Evolutionary conservation across 2,888 invertebrate genomes (phyloP).

Genomic region (Amiota mariae): DNA sequence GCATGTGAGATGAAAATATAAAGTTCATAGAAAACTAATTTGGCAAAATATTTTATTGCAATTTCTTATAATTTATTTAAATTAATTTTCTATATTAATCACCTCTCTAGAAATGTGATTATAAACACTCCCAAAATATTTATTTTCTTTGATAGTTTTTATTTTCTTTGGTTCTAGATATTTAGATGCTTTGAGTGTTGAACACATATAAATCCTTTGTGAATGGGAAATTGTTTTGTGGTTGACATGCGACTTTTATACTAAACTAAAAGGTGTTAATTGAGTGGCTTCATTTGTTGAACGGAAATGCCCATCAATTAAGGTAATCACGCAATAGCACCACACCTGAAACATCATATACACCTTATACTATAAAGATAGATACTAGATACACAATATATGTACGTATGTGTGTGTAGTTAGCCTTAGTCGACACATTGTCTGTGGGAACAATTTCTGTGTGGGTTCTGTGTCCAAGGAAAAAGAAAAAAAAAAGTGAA

Average conservation of each 20-base stretch:
- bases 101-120: too few species aligned
- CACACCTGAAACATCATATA: constrained; percentile 44
- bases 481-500: not conserved
- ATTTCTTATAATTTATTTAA: too few species aligned
- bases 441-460: not conserved
- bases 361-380: not conserved
- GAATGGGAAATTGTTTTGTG: constrained; percentile 22
- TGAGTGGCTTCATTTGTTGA: constrained; percentile 67
- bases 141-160: too few species aligned
- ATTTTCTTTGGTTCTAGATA: too few species aligned
- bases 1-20: too few species aligned
- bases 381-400: not conserved
- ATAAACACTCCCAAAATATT: too few species aligned
- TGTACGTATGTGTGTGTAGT: not conserved
- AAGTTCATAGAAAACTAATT: too few species aligned
- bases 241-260: constrained; percentile 58
- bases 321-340: constrained; percentile 67
- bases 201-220: constrained; percentile 25
- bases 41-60: too few species aligned
- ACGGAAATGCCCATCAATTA: constrained; percentile 67
- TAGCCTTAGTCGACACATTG: not conserved
- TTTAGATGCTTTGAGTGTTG: not conserved
- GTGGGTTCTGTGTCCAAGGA: constrained; percentile 1
- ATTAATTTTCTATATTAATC: too few species aligned
- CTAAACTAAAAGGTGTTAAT: constrained; percentile 63